phyloP scores from a whole-genome alignment of 2,888 invertebrate genomes.

The Heteromyza rotundicornis region DNA sequence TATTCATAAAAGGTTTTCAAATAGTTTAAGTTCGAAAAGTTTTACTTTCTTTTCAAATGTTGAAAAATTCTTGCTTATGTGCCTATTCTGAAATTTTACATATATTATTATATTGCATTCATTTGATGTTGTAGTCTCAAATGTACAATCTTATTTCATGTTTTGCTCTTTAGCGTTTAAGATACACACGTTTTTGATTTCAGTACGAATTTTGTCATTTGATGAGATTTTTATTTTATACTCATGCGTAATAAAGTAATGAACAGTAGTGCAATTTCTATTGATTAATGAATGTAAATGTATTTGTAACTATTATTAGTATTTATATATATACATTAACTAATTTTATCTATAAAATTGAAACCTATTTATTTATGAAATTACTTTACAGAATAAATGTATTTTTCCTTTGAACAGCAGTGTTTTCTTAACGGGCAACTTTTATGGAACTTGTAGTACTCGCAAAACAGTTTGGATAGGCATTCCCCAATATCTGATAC shows the following conservation, averaged over 20 bases:
- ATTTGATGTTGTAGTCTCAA: too few relatives aligned
- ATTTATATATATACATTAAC: constrained; percentile 24
- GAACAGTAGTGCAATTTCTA: constrained; percentile 50
- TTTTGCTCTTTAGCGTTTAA: background rate
- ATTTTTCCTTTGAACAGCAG: constrained; percentile 48
- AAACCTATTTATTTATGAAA: constrained; percentile 37
- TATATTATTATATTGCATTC: background rate
- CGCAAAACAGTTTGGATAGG: too few relatives aligned
- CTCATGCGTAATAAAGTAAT: background rate
- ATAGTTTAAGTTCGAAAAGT: background rate
- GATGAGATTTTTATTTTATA: constrained; percentile 27
- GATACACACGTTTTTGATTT: background rate
- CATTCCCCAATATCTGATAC: too few relatives aligned
- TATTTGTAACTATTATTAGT: constrained; percentile 46
- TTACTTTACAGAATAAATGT: constrained; percentile 48
- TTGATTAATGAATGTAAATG: constrained; percentile 41
- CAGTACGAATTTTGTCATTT: background rate
- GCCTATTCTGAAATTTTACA: background rate
- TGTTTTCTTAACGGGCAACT: background rate
- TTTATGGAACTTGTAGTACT: too few relatives aligned
- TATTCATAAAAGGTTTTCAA: too few relatives aligned
- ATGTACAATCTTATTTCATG: too few relatives aligned
- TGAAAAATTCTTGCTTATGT: background rate
- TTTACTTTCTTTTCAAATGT: background rate
- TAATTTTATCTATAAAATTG: constrained; percentile 32